Evolutionary conservation across 2,888 invertebrate genomes (phyloP), one percentile per base, ranked within the genome.

Genomic region (Chymomyza fuscimana): DNA sequence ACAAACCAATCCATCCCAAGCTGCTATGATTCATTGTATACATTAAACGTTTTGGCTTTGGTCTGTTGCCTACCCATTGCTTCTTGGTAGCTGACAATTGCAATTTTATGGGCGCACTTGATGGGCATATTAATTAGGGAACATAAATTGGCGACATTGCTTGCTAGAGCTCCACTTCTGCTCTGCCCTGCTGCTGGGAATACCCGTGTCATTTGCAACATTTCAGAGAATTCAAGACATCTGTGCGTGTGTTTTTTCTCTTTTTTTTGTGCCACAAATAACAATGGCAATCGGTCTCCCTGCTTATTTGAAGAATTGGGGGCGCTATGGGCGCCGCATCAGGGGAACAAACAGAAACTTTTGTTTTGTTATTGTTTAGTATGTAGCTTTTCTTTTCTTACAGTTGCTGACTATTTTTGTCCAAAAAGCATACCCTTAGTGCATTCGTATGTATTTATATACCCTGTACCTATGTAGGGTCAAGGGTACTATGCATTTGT

Each of bases 101-200:
- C 29, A 56, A 65, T 73, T 75, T 68, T 63, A 70, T 36, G 73
- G 50, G 54, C 61, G 60, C 77, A 74, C 83, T 77, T 80, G 82
- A 77, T 69, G 75, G 66, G 87, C 86, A 83, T 83, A 69, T 79
- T 85, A 82, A 83, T 83, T 82, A 69, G 67, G 6, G 19, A 61
- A n/a, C 54, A 46, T 64, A 64, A 69, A 63, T 68, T 75, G 59
- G 56, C 29, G 58, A 29, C 36, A 6, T 32, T 40, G 51, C 59
- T 60, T 63, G 36, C 29, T 10, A 60, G 65, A 32, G 40, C 46
- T 25, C 59, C 16, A 51, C 5, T 10, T 12, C 64, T 50, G 9
- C 66, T 36, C 40, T 54, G 16, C 25, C 4, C 51, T 51, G 52
- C 52, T 54, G 16, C 54, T 58, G 58, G 58, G 29, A 58, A 58